Evolutionary conservation across 1,140 invertebrate species (phyloP), one percentile per base, ranked within the genome.

Genomic region (Panonychus citri): DNA sequence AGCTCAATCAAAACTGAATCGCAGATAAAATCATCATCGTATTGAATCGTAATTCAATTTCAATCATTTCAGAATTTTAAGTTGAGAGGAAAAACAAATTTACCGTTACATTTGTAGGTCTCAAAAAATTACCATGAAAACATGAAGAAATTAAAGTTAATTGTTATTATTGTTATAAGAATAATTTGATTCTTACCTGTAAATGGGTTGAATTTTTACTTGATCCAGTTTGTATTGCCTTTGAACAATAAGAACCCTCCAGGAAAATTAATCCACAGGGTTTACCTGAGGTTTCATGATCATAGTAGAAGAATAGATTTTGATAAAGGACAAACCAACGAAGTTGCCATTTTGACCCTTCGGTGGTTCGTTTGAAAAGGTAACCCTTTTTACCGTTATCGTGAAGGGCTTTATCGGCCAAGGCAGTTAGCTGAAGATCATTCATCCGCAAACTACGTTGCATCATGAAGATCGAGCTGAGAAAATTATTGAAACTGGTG

Each of bases 261-360:
- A 91, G 71, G 42, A 91, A 73, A 48, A 89, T 74, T 3, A 90
- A 78, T 0, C 86, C 87, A 1, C 81, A 83, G 0, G 85, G 86
- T 42, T 82, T 73, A 58, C 73, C 73, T 7, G 66, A 61, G n/a
- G 62, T 61, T 59, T 90, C 85, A 53, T 77, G 80, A 62, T 93
- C 88, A 67, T 85, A 91, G 70, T 90, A 90, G 70, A 90, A 90
- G 56, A 91, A 70, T 56, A 90, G 67, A 71, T 91, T 93, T 77
- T 91, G 87, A 67, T 90, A 91, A 3, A 93, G 75, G 25, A 86
- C 77, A 67, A 91, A 91, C 79, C 83, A 91, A 34, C 85, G 71
- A 42, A 82, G 71, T 68, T 89, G 85, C 87, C 87, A 93, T 69
- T 87, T 88, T 55, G 77, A 78, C 58, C 77, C 82, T 66, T 89